Evolutionary conservation across 2,797 vertebrate genomes (phyloP).

Genomic region (Sternotherus odoratus): DNA sequence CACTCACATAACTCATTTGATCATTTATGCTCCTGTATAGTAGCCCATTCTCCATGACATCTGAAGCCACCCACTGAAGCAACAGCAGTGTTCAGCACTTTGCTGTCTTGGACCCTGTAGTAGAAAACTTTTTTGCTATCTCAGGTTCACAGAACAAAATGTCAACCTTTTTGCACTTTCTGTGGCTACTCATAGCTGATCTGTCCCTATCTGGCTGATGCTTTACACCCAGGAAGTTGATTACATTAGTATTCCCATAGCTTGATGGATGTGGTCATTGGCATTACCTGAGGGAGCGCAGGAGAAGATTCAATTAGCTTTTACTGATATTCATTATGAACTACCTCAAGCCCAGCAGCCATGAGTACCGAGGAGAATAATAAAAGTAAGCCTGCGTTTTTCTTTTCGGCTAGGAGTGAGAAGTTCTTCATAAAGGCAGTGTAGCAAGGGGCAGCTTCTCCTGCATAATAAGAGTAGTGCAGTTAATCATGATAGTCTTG

Average conservation of each 20-base stretch:
- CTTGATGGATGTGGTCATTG: conserved; percentile 12
- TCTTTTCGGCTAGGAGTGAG: neutral
- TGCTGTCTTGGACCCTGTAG: neutral
- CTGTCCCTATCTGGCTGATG: neutral
- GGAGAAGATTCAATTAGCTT: neutral
- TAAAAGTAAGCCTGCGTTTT: neutral
- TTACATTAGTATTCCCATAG: conserved; percentile 2
- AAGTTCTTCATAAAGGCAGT: conserved; percentile 17
- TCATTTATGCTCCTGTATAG: accelerated
- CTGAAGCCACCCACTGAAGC: neutral
- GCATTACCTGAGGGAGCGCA: neutral
- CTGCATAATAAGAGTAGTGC: neutral
- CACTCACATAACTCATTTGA: neutral
- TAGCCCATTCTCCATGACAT: neutral
- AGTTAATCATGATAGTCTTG: conserved; percentile 3
- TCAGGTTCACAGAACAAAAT: accelerated
- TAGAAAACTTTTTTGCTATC: neutral
- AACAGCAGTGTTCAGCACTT: neutral
- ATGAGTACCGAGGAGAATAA: neutral
- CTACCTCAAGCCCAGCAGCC: neutral
- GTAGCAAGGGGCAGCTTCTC: conserved; percentile 2
- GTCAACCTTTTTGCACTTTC: neutral
- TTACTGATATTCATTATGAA: conserved; percentile 3
- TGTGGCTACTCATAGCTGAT: neutral
- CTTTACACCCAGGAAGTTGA: neutral